Evolutionary conservation across 1,140 invertebrate genomes (phyloP).

Genomic region (Sipha flava): DNA sequence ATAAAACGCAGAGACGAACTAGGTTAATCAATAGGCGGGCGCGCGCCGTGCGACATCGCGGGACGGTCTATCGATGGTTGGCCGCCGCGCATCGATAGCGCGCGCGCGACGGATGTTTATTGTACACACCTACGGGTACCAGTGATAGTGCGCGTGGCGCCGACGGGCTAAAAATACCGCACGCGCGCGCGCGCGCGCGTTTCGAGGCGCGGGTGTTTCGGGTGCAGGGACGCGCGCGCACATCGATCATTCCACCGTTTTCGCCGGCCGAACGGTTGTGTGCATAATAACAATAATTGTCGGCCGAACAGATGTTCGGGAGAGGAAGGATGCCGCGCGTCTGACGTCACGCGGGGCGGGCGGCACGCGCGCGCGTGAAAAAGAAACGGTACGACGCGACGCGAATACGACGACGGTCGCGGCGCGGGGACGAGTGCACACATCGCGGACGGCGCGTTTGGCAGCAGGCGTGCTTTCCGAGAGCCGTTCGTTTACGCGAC

Average conservation of each 20-base stretch:
- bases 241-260: constrained; percentile 13
- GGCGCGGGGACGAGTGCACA: background rate
- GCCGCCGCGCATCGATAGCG: background rate
- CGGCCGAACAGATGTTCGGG: background rate
- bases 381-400: too few relatives aligned
- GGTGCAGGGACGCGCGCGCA: background rate
- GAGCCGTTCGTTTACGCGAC: too few relatives aligned
- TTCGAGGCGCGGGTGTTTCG: background rate
- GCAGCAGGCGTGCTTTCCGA: too few relatives aligned
- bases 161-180: constrained; percentile 18
- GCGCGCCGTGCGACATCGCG: background rate
- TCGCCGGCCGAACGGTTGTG: background rate
- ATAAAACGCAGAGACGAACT: constrained; percentile 28
- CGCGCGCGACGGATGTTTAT: background rate
- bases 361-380: too few relatives aligned
- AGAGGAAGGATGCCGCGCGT: background rate
- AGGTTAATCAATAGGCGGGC: constrained; percentile 29
- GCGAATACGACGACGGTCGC: background rate
- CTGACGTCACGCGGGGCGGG: background rate
- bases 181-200: background rate
- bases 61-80: background rate
- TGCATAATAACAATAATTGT: background rate
- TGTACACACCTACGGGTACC: background rate
- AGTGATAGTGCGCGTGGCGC: background rate
- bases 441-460: background rate